Base-by-base conservation (phyloP, 2,888 invertebrate genomes). In the Spatulosminthurus flaviceps region DNA sequence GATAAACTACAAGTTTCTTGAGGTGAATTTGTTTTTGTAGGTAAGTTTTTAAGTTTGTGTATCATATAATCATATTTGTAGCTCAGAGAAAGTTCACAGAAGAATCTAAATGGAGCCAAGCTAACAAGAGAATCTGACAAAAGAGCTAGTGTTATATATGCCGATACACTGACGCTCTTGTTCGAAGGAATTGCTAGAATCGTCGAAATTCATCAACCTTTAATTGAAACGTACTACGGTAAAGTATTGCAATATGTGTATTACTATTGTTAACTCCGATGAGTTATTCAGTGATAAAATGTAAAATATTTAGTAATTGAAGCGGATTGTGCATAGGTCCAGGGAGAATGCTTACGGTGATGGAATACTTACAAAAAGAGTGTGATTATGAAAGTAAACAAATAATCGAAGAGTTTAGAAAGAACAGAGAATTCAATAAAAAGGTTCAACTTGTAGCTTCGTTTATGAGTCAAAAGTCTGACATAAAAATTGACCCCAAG, bases 201-300 rank as follows among this genome's bases (percentile, higher is more conserved):
- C 9, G 90, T 96, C 34, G 95, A 96, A 88, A 91, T 93, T 5
- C 94, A 96, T 88, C 95, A 96, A 86, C 95, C 96, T 0, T 90
- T 96, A 34, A 92, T 97, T 41, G 95, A 96, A 87, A 94, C 94
- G 0, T 95, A 93, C 87, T 97, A 96, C 88, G 95, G 95, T 85
- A 86, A n/a, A n/a, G n/a, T n/a, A n/a, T n/a, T 86, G 86, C 82
- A 60, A 21, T 34, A 13, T 9, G 24, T n/a, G n/a, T n/a, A n/a
- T n/a, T n/a, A n/a, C n/a, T n/a, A n/a, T n/a, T n/a, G n/a, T n/a
- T n/a, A n/a, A n/a, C n/a, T n/a, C n/a, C n/a, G n/a, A n/a, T n/a
- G n/a, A n/a, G n/a, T n/a, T n/a, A n/a, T n/a, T n/a, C n/a, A n/a
- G n/a, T n/a, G n/a, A n/a, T n/a, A n/a, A 21, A 19, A 72, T 69